A percentile compares a stretch with the other conserved stretches of the same genome.
These are phyloP conservation scores for Chaetoderma sp. DNA, from an alignment of 2,888 invertebrate species.

Conservation along the genomic window DNA sequence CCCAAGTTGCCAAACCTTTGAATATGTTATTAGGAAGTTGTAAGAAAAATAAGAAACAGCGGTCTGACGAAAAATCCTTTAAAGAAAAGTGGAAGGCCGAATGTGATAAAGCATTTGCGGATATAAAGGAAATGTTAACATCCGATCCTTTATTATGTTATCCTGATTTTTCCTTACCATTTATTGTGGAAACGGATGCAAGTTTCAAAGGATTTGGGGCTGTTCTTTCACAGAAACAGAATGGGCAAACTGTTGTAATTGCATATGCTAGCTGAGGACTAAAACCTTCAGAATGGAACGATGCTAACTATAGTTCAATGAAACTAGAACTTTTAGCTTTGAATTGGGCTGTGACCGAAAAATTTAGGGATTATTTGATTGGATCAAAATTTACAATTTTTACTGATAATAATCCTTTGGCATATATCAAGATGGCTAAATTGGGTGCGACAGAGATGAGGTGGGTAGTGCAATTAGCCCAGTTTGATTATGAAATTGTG, in stretches of 20 bases:
- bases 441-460: no score
- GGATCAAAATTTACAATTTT: background rate
- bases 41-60: background rate
- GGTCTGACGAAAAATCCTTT: background rate
- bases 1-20: slow-evolving; percentile 35
- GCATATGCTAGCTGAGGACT: slow-evolving; percentile 6
- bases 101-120: slow-evolving; percentile 16
- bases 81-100: background rate
- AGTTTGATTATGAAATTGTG: no score
- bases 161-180: slow-evolving; percentile 17
- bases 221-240: slow-evolving; percentile 14
- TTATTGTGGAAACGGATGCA: slow-evolving; percentile 22
- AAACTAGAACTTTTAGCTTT: slow-evolving; percentile 4
- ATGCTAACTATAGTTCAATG: background rate
- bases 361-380: slow-evolving; percentile 1
- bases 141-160: slow-evolving; percentile 14
- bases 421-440: no score
- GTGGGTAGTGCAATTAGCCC: no score
- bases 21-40: slow-evolving; percentile 17
- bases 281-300: slow-evolving; percentile 1
- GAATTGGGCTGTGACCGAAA: slow-evolving; percentile 5
- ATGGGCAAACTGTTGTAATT: background rate
- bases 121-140: slow-evolving; percentile 5
- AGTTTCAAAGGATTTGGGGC: slow-evolving; percentile 22
- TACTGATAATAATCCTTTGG: no score